Conservation (phyloP, 2,888 invertebrate species). For the Notodonta ziczac region DNA sequence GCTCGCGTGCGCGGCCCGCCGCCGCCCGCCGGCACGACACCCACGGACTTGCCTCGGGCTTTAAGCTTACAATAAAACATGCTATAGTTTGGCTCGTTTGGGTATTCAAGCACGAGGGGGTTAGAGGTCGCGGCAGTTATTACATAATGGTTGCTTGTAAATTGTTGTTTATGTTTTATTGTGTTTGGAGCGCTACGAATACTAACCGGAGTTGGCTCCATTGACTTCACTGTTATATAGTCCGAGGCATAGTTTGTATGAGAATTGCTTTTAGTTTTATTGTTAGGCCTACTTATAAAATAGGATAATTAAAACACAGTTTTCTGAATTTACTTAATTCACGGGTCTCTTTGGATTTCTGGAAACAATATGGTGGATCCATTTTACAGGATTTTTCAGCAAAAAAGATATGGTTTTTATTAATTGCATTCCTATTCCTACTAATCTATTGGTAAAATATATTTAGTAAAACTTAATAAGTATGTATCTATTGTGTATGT, state of each 20-base stretch:
- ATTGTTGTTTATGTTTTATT: background rate
- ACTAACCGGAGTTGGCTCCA: background rate
- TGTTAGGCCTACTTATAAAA: too few species aligned
- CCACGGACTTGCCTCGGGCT: conserved; percentile 2
- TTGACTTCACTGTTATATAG: background rate
- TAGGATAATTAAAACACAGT: too few species aligned
- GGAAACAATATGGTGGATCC: too few species aligned
- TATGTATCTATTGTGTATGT: too few species aligned
- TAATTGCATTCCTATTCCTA: too few species aligned
- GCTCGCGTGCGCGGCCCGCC: background rate
- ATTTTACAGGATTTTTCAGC: too few species aligned
- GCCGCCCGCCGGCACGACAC: background rate
- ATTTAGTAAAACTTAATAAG: too few species aligned
- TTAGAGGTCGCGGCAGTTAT: background rate
- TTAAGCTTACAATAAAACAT: conserved; percentile 1
- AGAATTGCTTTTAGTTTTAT: background rate
- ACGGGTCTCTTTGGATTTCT: too few species aligned
- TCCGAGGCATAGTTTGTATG: background rate
- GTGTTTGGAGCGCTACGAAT: background rate
- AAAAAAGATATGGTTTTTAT: too few species aligned
- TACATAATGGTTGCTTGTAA: background rate
- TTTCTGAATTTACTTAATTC: too few species aligned
- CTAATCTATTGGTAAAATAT: too few species aligned
- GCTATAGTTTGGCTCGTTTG: background rate
- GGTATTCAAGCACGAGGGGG: background rate